These are phyloP conservation scores for Antrozous pallidus DNA, from an alignment of 2,797 vertebrate species.

Conservation along the genomic window DNA sequence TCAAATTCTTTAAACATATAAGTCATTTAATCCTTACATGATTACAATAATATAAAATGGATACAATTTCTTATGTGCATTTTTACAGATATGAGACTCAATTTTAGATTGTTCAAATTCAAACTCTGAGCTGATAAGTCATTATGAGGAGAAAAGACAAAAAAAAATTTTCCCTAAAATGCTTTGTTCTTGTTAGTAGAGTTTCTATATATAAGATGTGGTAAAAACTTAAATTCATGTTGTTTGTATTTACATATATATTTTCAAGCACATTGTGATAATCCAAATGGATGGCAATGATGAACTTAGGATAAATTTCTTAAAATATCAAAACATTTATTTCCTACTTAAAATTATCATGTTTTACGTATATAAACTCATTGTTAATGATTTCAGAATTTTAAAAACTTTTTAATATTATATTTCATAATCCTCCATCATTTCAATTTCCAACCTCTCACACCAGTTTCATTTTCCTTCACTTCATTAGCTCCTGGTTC, in stretches of 20 bases:
- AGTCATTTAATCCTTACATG: neutral
- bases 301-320: neutral
- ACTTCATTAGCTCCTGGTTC: neutral
- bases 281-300: neutral
- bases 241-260: neutral
- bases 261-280: neutral
- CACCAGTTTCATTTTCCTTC: neutral
- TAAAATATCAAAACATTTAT: neutral
- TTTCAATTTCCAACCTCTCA: neutral
- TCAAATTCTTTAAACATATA: neutral
- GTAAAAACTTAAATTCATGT: neutral
- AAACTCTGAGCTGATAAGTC: neutral
- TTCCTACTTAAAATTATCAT: constrained; percentile 10
- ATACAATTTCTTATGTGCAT: neutral
- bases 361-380: neutral
- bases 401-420: neutral
- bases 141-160: neutral
- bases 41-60: neutral
- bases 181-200: neutral
- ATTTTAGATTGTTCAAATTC: neutral
- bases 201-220: neutral
- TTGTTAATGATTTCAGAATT: neutral
- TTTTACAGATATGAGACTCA: neutral
- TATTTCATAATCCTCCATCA: neutral
- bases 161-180: neutral